phyloP scores from a whole-genome alignment of 2,888 invertebrate species.

The Nomada hirtipes region DNA sequence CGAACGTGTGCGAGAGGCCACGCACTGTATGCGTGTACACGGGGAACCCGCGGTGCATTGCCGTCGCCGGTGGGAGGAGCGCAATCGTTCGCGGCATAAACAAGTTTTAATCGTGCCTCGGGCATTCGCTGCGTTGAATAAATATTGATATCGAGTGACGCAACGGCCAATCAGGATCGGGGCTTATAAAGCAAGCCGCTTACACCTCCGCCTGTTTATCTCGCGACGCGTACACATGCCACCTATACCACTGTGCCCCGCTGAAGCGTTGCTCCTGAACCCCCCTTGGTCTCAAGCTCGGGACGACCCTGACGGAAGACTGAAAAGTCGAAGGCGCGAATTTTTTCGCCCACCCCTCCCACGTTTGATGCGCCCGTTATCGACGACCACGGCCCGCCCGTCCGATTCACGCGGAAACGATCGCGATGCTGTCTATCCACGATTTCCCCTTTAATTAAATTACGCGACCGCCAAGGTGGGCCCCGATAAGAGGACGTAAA shows the following conservation, averaged over 20 bases:
- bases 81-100: slow-evolving; percentile 80
- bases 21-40: slow-evolving; percentile 74
- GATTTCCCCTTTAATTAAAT: slow-evolving; percentile 63
- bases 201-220: slow-evolving; percentile 64
- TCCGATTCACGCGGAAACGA: slow-evolving; percentile 44
- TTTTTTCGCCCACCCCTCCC: neutral
- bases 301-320: neutral
- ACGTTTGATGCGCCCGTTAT: neutral
- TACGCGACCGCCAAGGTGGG: slow-evolving; percentile 58
- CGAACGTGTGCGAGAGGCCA: neutral
- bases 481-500: slow-evolving; percentile 62
- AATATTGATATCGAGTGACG: slow-evolving; percentile 82
- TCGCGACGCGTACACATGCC: slow-evolving; percentile 35
- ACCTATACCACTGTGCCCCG: slow-evolving; percentile 22
- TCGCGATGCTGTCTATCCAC: slow-evolving; percentile 49
- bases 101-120: slow-evolving; percentile 81
- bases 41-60: slow-evolving; percentile 49
- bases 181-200: slow-evolving; percentile 74
- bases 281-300: slow-evolving; percentile 16
- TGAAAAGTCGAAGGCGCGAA: neutral
- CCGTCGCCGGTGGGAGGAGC: slow-evolving; percentile 77
- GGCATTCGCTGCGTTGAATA: slow-evolving; percentile 81
- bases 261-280: neutral
- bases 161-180: slow-evolving; percentile 79
- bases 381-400: slow-evolving; percentile 35